A percentile compares a stretch with the other conserved stretches of the same genome.
Evolutionary conservation across 2,888 invertebrate species (phyloP).

Genomic region (Zootermopsis nevadensis): DNA sequence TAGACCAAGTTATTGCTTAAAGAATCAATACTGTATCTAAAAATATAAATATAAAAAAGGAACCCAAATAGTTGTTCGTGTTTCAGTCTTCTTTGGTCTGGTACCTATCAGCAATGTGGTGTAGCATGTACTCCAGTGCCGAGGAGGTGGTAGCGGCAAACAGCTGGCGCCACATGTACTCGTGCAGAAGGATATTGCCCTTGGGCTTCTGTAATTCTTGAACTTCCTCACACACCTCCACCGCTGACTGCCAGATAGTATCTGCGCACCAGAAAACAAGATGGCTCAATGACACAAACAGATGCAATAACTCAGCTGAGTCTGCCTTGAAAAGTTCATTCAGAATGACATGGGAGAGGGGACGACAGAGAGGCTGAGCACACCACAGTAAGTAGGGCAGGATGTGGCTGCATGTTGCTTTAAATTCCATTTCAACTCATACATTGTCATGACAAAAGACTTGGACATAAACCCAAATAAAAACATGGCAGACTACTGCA

Average conservation of each 20-base stretch:
- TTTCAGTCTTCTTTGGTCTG: conserved; percentile 41
- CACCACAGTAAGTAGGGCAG: too few species aligned
- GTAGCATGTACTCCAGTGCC: conserved; percentile 62
- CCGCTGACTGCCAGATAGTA: conserved; percentile 72
- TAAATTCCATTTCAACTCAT: too few species aligned
- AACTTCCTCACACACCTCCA: conserved; percentile 70
- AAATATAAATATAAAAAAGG: conserved; percentile 43
- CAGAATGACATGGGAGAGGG: too few species aligned
- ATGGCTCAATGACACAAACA: too few species aligned
- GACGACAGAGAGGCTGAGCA: too few species aligned
- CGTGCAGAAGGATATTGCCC: conserved; percentile 61
- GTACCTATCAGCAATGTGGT: conserved; percentile 61
- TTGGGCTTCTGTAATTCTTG: conserved; percentile 62
- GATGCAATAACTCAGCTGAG: too few species aligned
- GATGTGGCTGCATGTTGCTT: too few species aligned
- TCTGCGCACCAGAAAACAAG: conserved; percentile 59
- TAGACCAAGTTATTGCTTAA: conserved; percentile 20
- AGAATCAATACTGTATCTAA: conserved; percentile 38
- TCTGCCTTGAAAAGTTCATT: too few species aligned
- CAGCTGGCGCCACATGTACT: conserved; percentile 64
- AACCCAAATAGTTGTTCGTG: conserved; percentile 17
- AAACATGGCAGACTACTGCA: too few species aligned
- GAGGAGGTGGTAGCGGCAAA: conserved; percentile 60
- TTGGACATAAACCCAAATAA: too few species aligned
- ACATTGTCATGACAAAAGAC: too few species aligned